Evolutionary conservation across 2,113 vertebrate genomes (phyloP).

Genomic region (Cichladusa arquata): DNA sequence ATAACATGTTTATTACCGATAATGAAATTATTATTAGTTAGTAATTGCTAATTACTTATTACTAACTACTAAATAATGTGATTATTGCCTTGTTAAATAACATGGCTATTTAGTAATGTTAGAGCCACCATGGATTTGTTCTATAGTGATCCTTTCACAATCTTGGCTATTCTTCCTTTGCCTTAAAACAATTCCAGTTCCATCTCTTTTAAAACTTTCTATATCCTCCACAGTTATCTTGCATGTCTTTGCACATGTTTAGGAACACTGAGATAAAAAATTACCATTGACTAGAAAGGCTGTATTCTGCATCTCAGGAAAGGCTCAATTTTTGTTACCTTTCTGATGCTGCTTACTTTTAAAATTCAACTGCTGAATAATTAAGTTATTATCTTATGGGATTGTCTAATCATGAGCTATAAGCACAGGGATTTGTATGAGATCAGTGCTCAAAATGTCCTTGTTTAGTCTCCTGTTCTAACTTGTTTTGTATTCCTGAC

Average conservation of each 20-base stretch:
- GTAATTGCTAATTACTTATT: background rate
- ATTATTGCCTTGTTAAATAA: background rate
- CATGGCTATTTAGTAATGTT: background rate
- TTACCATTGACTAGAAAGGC: background rate
- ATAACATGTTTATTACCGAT: background rate
- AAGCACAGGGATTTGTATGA: background rate
- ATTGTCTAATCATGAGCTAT: background rate
- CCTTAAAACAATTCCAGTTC: background rate
- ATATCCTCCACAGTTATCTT: background rate
- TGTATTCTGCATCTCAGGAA: background rate
- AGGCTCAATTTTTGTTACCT: background rate
- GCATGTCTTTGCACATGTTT: background rate
- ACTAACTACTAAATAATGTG: background rate
- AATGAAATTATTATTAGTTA: background rate
- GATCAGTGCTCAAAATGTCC: background rate
- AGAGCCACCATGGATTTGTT: background rate
- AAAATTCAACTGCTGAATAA: background rate
- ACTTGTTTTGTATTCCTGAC: conserved; percentile 3
- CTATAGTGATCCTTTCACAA: background rate
- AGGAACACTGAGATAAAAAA: background rate
- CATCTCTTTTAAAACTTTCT: background rate
- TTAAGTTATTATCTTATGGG: background rate
- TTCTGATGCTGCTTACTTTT: background rate
- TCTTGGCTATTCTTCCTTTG: background rate
- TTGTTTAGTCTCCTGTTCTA: background rate